Conservation (phyloP, 2,797 vertebrate genomes). For the Sebastes miniatus region DNA sequence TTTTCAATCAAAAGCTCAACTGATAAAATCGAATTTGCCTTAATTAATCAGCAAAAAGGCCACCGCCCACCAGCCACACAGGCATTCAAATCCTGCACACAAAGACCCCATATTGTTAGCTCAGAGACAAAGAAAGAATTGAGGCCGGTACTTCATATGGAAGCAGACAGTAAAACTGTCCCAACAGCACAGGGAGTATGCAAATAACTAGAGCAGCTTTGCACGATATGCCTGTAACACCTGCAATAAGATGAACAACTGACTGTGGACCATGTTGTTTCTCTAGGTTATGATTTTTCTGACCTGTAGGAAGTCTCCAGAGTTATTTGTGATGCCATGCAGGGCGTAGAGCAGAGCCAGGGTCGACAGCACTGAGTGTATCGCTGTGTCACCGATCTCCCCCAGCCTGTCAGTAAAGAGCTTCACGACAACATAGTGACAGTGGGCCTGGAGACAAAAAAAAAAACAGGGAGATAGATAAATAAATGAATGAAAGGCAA, state of each 20-base stretch:
- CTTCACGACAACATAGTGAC: slow-evolving; percentile 95
- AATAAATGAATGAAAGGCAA: not conserved
- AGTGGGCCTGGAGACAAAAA: slow-evolving; percentile 87
- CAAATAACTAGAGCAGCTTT: not conserved
- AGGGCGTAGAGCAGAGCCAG: slow-evolving; percentile 91
- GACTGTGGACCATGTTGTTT: not conserved
- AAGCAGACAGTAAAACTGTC: not conserved
- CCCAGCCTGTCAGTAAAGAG: slow-evolving; percentile 89
- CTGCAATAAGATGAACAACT: not conserved
- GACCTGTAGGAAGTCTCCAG: slow-evolving; percentile 95
- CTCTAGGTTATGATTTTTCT: slow-evolving; percentile 18
- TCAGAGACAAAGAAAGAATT: slow-evolving; percentile 14
- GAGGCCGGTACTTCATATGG: not conserved
- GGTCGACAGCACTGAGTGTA: slow-evolving; percentile 85
- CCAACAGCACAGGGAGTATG: not conserved
- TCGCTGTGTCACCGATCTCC: slow-evolving; percentile 81
- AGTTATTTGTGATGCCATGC: slow-evolving; percentile 87
- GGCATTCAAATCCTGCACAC: not conserved
- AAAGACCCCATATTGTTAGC: not conserved
- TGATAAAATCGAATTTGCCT: not conserved
- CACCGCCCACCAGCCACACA: not conserved
- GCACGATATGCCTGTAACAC: not conserved
- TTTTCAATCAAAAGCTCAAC: not conserved
- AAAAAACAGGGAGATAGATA: not conserved
- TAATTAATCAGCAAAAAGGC: not conserved